A percentile compares a stretch with the other conserved stretches of the same genome.
Conservation (phyloP, 2,113 vertebrate species). For the Leucoraja erinaceus region DNA sequence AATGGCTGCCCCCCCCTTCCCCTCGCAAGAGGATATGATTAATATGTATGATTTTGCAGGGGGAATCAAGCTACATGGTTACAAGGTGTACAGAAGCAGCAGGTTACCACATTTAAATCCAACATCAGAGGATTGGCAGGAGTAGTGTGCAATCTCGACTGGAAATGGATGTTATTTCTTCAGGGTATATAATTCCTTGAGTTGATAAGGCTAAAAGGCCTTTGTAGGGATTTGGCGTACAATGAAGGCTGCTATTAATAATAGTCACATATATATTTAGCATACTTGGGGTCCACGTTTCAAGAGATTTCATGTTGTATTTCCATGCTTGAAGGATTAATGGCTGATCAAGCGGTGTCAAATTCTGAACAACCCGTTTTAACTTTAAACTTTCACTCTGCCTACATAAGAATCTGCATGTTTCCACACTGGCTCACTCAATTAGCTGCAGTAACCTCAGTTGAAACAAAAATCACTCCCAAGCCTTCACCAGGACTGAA, state of each 20-base stretch:
- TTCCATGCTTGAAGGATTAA: neutral
- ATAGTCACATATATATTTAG: neutral
- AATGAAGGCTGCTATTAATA: neutral
- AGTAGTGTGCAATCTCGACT: neutral
- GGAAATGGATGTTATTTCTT: neutral
- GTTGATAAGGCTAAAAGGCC: neutral
- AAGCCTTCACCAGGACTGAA: neutral
- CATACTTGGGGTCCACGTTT: neutral
- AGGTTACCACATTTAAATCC: neutral
- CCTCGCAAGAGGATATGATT: no score
- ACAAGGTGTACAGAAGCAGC: neutral
- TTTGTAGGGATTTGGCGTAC: neutral
- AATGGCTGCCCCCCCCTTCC: no score
- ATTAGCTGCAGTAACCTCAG: neutral
- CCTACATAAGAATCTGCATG: neutral
- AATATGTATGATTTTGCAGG: neutral
- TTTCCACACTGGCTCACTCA: neutral
- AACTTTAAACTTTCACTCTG: neutral
- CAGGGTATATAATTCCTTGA: neutral
- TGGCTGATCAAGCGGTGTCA: neutral
- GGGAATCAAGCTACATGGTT: neutral
- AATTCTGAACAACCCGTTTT: neutral
- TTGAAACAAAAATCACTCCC: neutral
- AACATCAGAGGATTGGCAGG: neutral
- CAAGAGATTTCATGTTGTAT: neutral